phyloP scores from a whole-genome alignment of 1,140 invertebrate genomes.

The Nomia melanderi region DNA sequence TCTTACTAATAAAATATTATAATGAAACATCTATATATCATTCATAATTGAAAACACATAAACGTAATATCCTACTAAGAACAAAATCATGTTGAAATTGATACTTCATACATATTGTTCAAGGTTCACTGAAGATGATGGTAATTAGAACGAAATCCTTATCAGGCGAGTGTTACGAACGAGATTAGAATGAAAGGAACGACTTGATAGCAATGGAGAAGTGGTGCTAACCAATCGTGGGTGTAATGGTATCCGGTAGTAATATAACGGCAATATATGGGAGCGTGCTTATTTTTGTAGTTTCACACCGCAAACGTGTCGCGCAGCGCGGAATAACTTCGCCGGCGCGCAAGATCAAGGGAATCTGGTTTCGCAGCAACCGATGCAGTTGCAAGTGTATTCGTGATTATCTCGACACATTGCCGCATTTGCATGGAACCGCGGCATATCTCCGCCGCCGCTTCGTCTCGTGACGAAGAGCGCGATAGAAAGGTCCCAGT shows the following conservation, averaged over 20 bases:
- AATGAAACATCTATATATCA: no score
- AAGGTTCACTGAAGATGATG: no score
- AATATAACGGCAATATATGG: slow-evolving; percentile 32
- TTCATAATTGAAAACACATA: no score
- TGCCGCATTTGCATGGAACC: slow-evolving; percentile 57
- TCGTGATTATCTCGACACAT: slow-evolving; percentile 31
- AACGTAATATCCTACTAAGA: no score
- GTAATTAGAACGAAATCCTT: no score
- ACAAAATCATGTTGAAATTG: no score
- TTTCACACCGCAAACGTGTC: slow-evolving; percentile 25
- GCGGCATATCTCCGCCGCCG: slow-evolving; percentile 28
- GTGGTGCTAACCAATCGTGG: slow-evolving; percentile 13
- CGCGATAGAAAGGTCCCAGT: slow-evolving; percentile 31
- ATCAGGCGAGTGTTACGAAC: neutral
- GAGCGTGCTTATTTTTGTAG: slow-evolving; percentile 31
- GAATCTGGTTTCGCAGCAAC: slow-evolving; percentile 65
- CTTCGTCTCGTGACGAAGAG: slow-evolving; percentile 59
- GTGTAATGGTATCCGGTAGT: slow-evolving; percentile 46
- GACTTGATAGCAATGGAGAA: neutral
- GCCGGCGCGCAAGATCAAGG: slow-evolving; percentile 69
- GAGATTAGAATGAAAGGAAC: slow-evolving; percentile 33
- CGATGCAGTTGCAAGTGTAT: slow-evolving; percentile 47
- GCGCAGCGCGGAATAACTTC: slow-evolving; percentile 42
- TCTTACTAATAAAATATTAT: no score
- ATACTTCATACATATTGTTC: no score